Evolutionary conservation across 2,888 invertebrate species (phyloP), one percentile per base, ranked within the genome.

Genomic region (Malacosoma neustria): DNA sequence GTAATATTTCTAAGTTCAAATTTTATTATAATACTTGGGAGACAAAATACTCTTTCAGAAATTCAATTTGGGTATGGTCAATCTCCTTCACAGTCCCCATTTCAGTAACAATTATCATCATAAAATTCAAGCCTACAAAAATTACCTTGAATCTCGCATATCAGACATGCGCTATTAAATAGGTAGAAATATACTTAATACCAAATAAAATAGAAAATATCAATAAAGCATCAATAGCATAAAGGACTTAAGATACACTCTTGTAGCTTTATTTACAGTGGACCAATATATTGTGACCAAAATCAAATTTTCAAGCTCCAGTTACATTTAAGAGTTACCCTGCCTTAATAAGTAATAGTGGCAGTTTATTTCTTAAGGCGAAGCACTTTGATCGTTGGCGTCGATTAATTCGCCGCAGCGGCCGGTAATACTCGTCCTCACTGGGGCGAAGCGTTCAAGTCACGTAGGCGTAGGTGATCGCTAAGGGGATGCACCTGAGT

Each of bases 391-490:
- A 65, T 65, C 57, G 57, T 60, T 51, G 54, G 56, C 53, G 52
- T 47, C 49, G 51, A 30, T 14, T 29, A 30, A 29, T 11, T n/a
- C 29, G 29, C 11, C 36, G 30, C 39, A 35, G 41, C 41, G 45
- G 50, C 30, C 14, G 5, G 13, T 30, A 29, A 7, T n/a, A 13
- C 38, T 31, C 36, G 33, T 43, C 43, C 49, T 80, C 81, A 80
- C 68, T 76, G 75, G 48, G 77, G 61, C 37, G 75, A 69, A 22
- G 73, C 50, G 48, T 72, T 72, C 36, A 73, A 59, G 46, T 77
- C 74, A 42, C 76, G 73, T 38, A 76, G 61, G 46, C 73, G 77
- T 39, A 80, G 55, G 35, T 72, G 73, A 43, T 77, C 74, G 22
- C 72, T 69, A 14, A 80, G 61, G 1, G 80, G 75, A 43, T 75